A percentile compares a stretch with the other conserved stretches of the same genome.
Conservation (phyloP, 2,113 vertebrate genomes). For the Oryzias javanicus region DNA sequence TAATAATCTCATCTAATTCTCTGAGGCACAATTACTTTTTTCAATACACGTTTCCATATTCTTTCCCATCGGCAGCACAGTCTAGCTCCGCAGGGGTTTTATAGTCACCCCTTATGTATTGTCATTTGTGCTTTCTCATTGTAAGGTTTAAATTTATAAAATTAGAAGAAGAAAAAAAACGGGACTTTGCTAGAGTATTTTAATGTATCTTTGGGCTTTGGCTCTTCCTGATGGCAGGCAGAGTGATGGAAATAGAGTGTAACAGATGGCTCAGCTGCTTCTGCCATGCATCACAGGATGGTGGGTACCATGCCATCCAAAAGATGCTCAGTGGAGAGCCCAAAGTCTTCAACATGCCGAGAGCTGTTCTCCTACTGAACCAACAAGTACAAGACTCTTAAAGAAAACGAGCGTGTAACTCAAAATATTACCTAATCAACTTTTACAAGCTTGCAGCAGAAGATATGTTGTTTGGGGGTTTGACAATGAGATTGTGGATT, state of each 20-base stretch:
- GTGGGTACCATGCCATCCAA: conserved; percentile 49
- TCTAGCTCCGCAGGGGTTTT: conserved; percentile 17
- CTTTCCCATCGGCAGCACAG: conserved; percentile 31
- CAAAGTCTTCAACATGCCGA: conserved; percentile 48
- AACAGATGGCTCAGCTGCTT: conserved; percentile 68
- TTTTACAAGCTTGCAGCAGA: background rate
- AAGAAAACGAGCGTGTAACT: conserved; percentile 21
- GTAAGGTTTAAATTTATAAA: conserved; percentile 46
- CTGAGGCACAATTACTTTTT: conserved; percentile 33
- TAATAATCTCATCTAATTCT: conserved; percentile 52
- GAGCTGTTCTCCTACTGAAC: conserved; percentile 33
- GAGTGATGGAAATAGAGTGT: conserved; percentile 63
- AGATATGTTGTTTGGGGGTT: conserved; percentile 38
- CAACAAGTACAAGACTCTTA: conserved; percentile 37
- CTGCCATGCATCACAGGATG: conserved; percentile 53
- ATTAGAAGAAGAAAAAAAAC: conserved; percentile 57
- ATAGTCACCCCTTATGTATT: conserved; percentile 27
- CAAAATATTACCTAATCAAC: conserved; percentile 22
- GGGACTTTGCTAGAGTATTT: conserved; percentile 33
- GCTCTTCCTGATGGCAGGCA: conserved; percentile 42
- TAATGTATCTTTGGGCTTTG: conserved; percentile 28
- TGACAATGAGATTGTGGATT: conserved; percentile 12
- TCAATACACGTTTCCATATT: conserved; percentile 19
- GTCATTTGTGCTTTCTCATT: conserved; percentile 21
- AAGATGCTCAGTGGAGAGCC: conserved; percentile 47